Base-by-base conservation (phyloP, 1,140 invertebrate genomes). In the Diachasmimorpha longicaudata region DNA sequence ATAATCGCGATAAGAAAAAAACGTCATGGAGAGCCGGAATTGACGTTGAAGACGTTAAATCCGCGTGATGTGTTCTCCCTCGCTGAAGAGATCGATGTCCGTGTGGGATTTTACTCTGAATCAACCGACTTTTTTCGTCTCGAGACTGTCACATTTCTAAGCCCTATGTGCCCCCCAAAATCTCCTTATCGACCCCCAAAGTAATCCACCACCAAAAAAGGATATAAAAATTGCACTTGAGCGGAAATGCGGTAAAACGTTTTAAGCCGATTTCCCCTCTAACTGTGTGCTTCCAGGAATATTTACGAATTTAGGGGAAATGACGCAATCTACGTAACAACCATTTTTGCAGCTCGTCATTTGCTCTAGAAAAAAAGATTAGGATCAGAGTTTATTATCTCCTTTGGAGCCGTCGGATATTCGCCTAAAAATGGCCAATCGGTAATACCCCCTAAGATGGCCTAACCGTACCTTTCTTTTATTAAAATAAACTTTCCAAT, bases 151-250 rank as follows among this genome's bases (percentile, higher is more conserved):
- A 23, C 21, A 10, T 14, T 48, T 14, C 46, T n/a, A 16, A 48
- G 21, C 25, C 23, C 42, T 10, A 52, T 25, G 42, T 70, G 55
- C 74, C 55, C 69, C 46, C 58, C 69, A 76, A 71, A 68, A 48
- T 70, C 52, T 19, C 31, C 67, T 58, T 76, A 76, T 76, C 74
- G 71, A 67, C 69, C 16, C 19, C 44, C 11, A 36, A n/a, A 44
- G 31, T 68, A 75, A 75, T 75, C 74, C 74, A 75, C 74, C 31
- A 31, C 2, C 31, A 31, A 2, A 6, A 31, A 31, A 2, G 6
- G 31, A 31, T 31, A 31, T 31, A 31, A 31, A 31, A 31, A 31
- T 31, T 31, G 6, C 31, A 31, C 2, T 31, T 31, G 2, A 31
- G 2, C 6, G 31, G 31, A 31, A 31, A 2, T 3, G 31, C 31